These are phyloP conservation scores for Phylloscopus trochiloides DNA, from an alignment of 2,113 vertebrate species.

Conservation along the genomic window DNA sequence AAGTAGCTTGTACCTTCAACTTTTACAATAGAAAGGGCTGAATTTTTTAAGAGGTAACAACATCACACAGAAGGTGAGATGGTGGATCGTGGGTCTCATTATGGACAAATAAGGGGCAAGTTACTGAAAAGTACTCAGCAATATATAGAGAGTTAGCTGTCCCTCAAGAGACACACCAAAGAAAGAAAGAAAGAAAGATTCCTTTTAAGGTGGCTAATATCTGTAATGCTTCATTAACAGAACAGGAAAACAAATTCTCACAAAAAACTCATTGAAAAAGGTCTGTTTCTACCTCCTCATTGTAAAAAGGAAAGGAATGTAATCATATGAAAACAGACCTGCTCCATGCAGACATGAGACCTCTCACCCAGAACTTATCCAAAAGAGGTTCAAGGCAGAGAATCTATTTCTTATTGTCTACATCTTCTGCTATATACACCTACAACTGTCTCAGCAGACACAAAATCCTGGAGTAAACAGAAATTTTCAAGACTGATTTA, in stretches of 20 bases:
- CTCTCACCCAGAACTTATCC: background rate
- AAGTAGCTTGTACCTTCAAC: background rate
- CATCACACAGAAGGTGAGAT: background rate
- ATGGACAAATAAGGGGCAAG: background rate
- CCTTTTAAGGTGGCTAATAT: background rate
- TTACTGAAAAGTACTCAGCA: background rate
- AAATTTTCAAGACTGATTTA: background rate
- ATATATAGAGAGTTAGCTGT: background rate
- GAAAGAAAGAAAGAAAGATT: background rate
- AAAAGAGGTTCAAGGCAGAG: background rate
- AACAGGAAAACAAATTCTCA: background rate
- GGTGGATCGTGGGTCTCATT: background rate
- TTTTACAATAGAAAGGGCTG: background rate
- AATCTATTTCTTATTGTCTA: background rate
- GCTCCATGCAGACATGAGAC: accelerated
- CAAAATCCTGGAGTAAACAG: background rate
- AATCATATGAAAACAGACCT: background rate
- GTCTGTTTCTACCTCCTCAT: background rate
- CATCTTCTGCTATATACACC: background rate
- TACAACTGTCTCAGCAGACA: background rate
- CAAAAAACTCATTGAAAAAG: background rate
- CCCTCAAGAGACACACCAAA: background rate
- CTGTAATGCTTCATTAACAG: background rate
- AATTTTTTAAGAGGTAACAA: background rate
- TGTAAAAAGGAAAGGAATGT: background rate